These are phyloP conservation scores for Hoplodrina blanda DNA, from an alignment of 2,888 invertebrate species.

Conservation along the genomic window DNA sequence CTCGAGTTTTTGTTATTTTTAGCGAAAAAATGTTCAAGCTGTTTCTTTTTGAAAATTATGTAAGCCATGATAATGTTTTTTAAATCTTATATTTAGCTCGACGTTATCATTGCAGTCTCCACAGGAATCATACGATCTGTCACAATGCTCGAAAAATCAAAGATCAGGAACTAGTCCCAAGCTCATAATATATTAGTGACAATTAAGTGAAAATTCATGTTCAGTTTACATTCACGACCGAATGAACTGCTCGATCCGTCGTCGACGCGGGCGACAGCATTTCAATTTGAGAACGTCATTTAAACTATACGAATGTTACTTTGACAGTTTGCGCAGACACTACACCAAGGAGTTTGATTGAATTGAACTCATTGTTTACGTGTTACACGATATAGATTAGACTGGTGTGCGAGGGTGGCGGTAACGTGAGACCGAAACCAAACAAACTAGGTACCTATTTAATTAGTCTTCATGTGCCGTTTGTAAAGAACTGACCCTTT, in stretches of 20 bases:
- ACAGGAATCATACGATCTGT: background rate
- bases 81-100: background rate
- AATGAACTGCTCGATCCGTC: slow-evolving; percentile 72
- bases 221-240: slow-evolving; percentile 65
- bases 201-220: slow-evolving; percentile 72
- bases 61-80: background rate
- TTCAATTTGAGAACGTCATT: slow-evolving; percentile 81
- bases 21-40: background rate
- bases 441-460: slow-evolving; percentile 44
- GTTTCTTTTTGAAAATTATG: background rate
- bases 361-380: slow-evolving; percentile 77
- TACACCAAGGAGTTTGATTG: slow-evolving; percentile 74
- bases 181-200: slow-evolving; percentile 56
- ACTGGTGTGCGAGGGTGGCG: slow-evolving; percentile 60
- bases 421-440: slow-evolving; percentile 52
- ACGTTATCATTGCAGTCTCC: too few species aligned
- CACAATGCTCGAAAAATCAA: background rate
- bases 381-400: slow-evolving; percentile 74
- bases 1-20: background rate
- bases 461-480: slow-evolving; percentile 44
- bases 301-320: slow-evolving; percentile 77
- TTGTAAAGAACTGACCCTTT: slow-evolving; percentile 41
- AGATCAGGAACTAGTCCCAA: background rate
- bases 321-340: slow-evolving; percentile 77
- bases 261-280: slow-evolving; percentile 68